Percentiles rank a stretch among this genome's conserved stretches.
Evolutionary conservation across 1,140 invertebrate genomes (phyloP).

Genomic region (Drosophila pandora): DNA sequence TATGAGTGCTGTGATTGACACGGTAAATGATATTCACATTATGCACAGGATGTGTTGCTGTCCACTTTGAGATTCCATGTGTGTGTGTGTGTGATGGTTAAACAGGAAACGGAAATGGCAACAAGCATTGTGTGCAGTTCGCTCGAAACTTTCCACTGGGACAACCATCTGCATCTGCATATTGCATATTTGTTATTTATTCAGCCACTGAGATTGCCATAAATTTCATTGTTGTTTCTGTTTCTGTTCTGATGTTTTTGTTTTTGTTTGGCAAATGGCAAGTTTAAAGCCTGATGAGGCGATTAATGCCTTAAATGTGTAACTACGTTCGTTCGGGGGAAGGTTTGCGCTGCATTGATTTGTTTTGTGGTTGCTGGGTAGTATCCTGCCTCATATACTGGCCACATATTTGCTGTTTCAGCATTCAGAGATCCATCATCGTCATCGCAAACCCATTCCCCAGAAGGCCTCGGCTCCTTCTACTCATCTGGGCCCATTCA

Average conservation of each 20-base stretch:
- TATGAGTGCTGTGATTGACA: slow-evolving; percentile 63
- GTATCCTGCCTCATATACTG: slow-evolving; percentile 17
- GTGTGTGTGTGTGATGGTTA: slow-evolving; percentile 34
- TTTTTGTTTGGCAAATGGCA: slow-evolving; percentile 39
- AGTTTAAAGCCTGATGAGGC: slow-evolving; percentile 40
- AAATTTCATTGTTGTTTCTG: slow-evolving; percentile 35
- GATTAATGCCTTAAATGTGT: slow-evolving; percentile 46
- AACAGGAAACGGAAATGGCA: slow-evolving; percentile 81
- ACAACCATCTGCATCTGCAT: slow-evolving; percentile 49
- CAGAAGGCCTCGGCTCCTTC: slow-evolving; percentile 8
- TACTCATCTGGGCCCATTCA: slow-evolving; percentile 63
- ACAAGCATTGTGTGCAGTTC: slow-evolving; percentile 67
- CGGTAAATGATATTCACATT: slow-evolving; percentile 80
- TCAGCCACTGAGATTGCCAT: slow-evolving; percentile 52
- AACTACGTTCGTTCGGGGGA: background rate
- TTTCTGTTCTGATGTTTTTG: slow-evolving; percentile 9
- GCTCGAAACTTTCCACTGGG: slow-evolving; percentile 36
- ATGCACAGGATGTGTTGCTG: slow-evolving; percentile 72
- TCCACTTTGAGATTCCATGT: slow-evolving; percentile 32
- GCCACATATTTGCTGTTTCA: slow-evolving; percentile 63
- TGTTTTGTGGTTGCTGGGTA: slow-evolving; percentile 15
- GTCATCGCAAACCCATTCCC: slow-evolving; percentile 33
- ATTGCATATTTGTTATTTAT: slow-evolving; percentile 61
- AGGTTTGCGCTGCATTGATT: slow-evolving; percentile 17
- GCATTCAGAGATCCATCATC: slow-evolving; percentile 48